Conservation (phyloP, 2,797 vertebrate genomes). For the Urosaurus nigricauda region DNA sequence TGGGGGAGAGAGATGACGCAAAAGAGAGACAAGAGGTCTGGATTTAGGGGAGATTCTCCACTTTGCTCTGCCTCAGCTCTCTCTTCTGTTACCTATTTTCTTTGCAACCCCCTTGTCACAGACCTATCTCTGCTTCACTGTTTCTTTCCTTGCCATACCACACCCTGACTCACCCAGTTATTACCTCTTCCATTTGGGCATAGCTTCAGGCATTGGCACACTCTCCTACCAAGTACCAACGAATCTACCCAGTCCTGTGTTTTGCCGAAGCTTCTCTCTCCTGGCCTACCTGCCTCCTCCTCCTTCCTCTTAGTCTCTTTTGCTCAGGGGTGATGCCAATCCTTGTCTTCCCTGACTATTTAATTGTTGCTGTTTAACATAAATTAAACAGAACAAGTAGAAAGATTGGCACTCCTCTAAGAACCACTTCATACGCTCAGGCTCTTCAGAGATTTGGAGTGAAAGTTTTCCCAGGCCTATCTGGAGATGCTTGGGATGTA, state of each 20-base stretch:
- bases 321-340: not conserved
- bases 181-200: not conserved
- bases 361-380: not conserved
- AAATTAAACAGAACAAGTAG: not conserved
- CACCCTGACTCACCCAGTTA: not conserved
- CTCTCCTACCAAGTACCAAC: not conserved
- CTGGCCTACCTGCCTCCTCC: not conserved
- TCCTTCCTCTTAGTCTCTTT: not conserved
- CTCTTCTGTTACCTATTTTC: not conserved
- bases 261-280: not conserved
- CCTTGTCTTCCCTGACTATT: not conserved
- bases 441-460: not conserved
- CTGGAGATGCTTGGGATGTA: not conserved
- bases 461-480: not conserved
- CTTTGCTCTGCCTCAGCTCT: too few relatives aligned
- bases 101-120: not conserved
- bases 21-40: too few relatives aligned
- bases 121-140: not conserved
- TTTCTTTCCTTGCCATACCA: not conserved
- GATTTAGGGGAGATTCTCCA: too few relatives aligned
- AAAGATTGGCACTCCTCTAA: not conserved
- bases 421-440: not conserved
- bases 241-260: not conserved
- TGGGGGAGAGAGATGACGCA: too few relatives aligned
- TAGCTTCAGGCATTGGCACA: not conserved